Base-by-base conservation (phyloP, 2,797 vertebrate genomes). In the Mycteria americana region DNA sequence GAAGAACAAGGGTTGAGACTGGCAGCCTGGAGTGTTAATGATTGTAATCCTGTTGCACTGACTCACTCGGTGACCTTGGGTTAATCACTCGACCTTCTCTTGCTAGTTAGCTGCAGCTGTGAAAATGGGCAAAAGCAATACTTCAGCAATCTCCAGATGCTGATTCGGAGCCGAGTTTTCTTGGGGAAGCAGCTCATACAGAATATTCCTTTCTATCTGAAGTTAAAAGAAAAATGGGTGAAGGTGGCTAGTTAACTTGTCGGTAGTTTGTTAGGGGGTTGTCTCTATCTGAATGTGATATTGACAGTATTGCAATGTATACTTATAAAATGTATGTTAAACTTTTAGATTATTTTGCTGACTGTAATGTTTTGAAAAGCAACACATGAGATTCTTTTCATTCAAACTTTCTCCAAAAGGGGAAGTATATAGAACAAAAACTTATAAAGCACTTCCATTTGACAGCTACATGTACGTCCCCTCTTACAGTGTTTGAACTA, bases 91-190 rank as follows among this genome's bases (percentile, higher is more conserved):
- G 16, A 72, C 92, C 94, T 96, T 87, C 68, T 59, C 92, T 85
- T 88, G 84, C 88, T 85, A 70, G 33, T 88, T 19, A 88, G 83
- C 84, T 94, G 89, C 91, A 94, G 91, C 95, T 96, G 85, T 79
- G 85, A 92, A 92, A 96, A 75, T 84, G 93, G 89, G 96, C 93
- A 93, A 75, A 46, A 75, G 43, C 4, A 3, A 45, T 11, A 78
- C 68, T 92, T 91, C 91, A 48, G 88, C 91, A 81, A 73, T 39
- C 46, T 89, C 84, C 87, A 77, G 69, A 59, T 72, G 83, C 81
- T 57, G 75, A 33, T 50, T 31, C 0, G 1, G 69, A 90, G 92
- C 50, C 27, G 84, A 56, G 62, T 23, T 35, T 80, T 54, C 51
- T 31, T 39, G 74, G 64, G 62, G 83, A 80, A 92, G 77, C 77